Evolutionary conservation across 2,113 vertebrate genomes (phyloP), one percentile per base, ranked within the genome.

Genomic region (Lanius ludovicianus): DNA sequence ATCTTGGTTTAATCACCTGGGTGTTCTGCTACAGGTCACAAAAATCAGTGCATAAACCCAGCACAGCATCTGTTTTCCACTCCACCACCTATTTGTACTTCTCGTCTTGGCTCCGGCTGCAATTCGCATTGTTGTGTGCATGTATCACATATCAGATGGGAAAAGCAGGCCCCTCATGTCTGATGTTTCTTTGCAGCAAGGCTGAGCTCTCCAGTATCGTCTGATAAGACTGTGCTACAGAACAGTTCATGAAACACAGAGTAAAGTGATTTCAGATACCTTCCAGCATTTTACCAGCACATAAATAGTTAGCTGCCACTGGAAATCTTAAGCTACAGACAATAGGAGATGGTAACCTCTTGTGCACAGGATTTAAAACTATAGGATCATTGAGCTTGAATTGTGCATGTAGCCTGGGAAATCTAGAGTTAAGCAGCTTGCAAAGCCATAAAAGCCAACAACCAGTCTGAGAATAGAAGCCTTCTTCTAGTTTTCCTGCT

Each of bases 341-440:
- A 95, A 91, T 84, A 55, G 77, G 90, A 94, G 84, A 86, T 78
- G 84, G 94, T 87, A 96, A 81, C 92, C 91, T 97, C 84, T 73
- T 60, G 56, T 95, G 60, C 90, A 62, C 13, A 47, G 95, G 87
- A 89, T 80, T 91, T 92, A 85, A 95, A 93, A 91, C 70, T 89
- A 82, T 92, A 49, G 68, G 76, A 79, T 84, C 76, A 52, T 87
- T 79, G 96, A 94, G 92, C 94, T 91, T 94, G 84, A 84, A 83
- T 81, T n/a, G 25, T 90, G 44, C 68, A 68, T 37, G 59, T 81
- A 86, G 85, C 94, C 94, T 92, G 74, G 92, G 91, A 86, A 96
- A 93, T 94, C 78, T 95, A 95, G 64, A 80, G 89, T 95, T 92
- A 94, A 93, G 94, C 85, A 74, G 84, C 94, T 92, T 92, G 80